Evolutionary conservation across 2,797 vertebrate species (phyloP).

Genomic region (Hydrocynus forskahlii): DNA sequence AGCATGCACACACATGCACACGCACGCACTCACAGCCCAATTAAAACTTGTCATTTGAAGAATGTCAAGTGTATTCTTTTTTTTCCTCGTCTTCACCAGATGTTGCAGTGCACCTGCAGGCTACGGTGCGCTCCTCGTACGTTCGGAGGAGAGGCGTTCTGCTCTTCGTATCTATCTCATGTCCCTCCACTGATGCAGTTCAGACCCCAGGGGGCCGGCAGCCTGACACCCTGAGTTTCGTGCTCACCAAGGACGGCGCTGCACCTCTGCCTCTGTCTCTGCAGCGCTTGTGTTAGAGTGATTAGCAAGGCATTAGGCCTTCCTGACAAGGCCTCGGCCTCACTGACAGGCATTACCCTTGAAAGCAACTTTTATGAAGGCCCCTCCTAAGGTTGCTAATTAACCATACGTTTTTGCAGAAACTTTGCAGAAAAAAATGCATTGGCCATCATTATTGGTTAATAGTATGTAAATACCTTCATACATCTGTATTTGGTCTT

Average conservation of each 20-base stretch:
- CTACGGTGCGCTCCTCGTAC: conserved; percentile 66
- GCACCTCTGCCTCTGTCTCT: conserved; percentile 58
- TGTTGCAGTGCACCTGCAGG: conserved; percentile 87
- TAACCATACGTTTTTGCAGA: no score
- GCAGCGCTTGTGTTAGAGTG: conserved; percentile 58
- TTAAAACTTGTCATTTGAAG: conserved; percentile 90
- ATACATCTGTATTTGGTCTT: no score
- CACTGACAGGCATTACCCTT: neutral
- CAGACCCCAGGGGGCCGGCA: conserved; percentile 81
- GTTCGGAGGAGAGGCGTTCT: conserved; percentile 72
- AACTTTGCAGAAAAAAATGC: no score
- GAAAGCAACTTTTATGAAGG: neutral
- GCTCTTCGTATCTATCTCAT: conserved; percentile 82
- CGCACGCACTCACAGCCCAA: conserved; percentile 68
- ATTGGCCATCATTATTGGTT: no score
- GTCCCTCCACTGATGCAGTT: conserved; percentile 75
- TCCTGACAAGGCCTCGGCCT: neutral
- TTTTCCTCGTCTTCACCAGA: conserved; percentile 84
- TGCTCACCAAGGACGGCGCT: conserved; percentile 56
- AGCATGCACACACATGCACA: conserved; percentile 30
- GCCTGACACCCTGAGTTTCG: conserved; percentile 64
- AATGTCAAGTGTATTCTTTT: conserved; percentile 88
- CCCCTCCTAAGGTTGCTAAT: neutral
- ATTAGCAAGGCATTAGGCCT: conserved; percentile 60
- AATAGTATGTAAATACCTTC: no score